Evolutionary conservation across 1,140 invertebrate genomes (phyloP), one percentile per base, ranked within the genome.

Genomic region (Monomorium pharaonis): DNA sequence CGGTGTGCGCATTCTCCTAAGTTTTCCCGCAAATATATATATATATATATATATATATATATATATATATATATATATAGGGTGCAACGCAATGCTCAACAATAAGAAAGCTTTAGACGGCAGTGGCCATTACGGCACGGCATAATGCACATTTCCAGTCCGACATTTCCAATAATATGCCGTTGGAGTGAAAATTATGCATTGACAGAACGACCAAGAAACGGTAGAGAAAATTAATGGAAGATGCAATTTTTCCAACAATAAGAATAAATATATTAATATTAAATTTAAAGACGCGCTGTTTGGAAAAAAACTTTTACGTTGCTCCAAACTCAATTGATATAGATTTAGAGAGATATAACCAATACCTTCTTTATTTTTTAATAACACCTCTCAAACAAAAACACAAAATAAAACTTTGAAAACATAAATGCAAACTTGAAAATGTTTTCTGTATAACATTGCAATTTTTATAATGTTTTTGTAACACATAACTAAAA

Each of bases 51-150:
- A 37, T 37, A 37, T 37, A 37, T 37, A 37, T 37, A 37, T 37
- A 37, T 37, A 37, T 37, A 37, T 37, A 37, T 3, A 37, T 3
- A 37, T 3, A 37, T 3, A 37, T 3, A n/a, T n/a, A n/a, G 65
- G 60, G 58, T 63, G 10, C 69, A 81, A 90, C 63, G 84, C 89
- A 90, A 72, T 51, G 86, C 86, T 65, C 70, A 44, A 63, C 63
- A 67, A 62, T 56, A 75, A 72, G 83, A 87, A 86, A 63, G 83
- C 75, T 86, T 58, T 77, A 63, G 63, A 77, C 30, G 74, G 65
- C 85, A 72, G 67, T 88, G 75, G 85, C 86, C 75, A 74, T 51
- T 56, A 51, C 30, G 27, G 54, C 24, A 49, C 72, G 7, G 83
- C 44, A 75, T 76, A 76, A 88, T 84, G 56, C 80, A n/a, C 74